Conservation (phyloP, 2,113 vertebrate species). For the Gallinago jamesoni region DNA sequence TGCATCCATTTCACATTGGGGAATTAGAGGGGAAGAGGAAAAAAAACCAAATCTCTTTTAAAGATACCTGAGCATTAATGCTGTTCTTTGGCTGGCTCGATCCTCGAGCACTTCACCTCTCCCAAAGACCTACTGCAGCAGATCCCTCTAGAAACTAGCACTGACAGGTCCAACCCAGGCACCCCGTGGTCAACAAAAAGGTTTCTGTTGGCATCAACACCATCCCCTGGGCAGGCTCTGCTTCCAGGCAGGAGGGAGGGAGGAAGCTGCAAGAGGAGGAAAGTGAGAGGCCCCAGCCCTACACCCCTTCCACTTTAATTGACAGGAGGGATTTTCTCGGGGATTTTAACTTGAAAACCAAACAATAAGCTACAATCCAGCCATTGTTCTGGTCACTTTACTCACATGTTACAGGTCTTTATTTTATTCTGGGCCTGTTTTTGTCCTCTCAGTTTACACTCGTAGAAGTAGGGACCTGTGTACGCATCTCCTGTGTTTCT, state of each 20-base stretch:
- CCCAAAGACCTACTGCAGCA: background rate
- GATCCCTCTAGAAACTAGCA: background rate
- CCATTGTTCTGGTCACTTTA: conserved; percentile 61
- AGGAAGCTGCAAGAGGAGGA: background rate
- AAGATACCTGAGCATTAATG: background rate
- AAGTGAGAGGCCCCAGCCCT: background rate
- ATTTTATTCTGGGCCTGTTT: conserved; percentile 40
- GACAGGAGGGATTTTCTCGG: conserved; percentile 54
- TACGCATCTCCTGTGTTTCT: background rate
- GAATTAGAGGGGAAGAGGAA: background rate
- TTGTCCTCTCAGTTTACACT: conserved; percentile 59
- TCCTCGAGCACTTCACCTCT: background rate
- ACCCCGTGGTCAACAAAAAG: background rate
- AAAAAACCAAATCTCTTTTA: background rate
- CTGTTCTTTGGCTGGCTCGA: background rate
- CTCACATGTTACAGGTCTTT: conserved; percentile 45
- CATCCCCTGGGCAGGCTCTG: background rate
- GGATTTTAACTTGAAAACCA: conserved; percentile 57
- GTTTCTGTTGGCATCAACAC: background rate
- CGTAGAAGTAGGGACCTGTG: background rate
- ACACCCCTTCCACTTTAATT: conserved; percentile 8
- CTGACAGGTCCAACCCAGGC: background rate
- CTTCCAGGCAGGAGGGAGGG: background rate
- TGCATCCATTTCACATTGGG: conserved; percentile 10
- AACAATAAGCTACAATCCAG: conserved; percentile 48